Base-by-base conservation (phyloP, 2,888 invertebrate species). In the Diogma glabrata region DNA sequence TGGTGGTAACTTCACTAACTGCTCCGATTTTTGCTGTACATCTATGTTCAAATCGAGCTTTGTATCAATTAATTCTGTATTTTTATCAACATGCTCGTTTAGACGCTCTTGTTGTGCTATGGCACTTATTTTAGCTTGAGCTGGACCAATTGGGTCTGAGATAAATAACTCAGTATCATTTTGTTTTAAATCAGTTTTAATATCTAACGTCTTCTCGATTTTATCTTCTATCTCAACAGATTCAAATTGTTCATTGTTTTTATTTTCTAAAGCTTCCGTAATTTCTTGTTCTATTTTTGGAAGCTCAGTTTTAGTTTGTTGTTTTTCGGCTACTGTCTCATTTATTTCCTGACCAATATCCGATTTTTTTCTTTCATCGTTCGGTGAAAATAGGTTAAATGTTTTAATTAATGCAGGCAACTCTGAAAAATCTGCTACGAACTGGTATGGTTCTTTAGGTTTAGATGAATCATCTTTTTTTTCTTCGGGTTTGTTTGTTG, bases 101-200 rank as follows among this genome's bases (percentile, higher is more conserved):
- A n/a, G n/a, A n/a, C 46, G 23, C 2, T 46, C 46, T 16, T 22
- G 56, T 48, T 58, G 56, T 2, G 57, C 28, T 50, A 46, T 7
- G 51, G 50, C 53, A 38, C 53, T 53, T 17, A 47, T 40, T 45
- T 53, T 26, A 8, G 53, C 53, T 47, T 53, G 50, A 10, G 47
- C 38, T 24, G 40, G 30, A 23, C 23, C 40, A 17, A 53, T 53
- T 23, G 53, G 50, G 4, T 47, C 48, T 4, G 45, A 33, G 2
- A 65, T 62, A 53, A 69, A 52, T 22, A 67, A 50, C 52, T 69
- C 67, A 14, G 65, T 67, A 57, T 69, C 69, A 12, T 66, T 67
- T 53, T 66, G 62, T 20, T 61, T 63, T 9, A 50, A 30, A 12
- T 26, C 38, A 10, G 30, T 7, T 10, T 59, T 57, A 12, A 55